Conservation (phyloP, 2,113 vertebrate genomes). For the Odontesthes bonariensis region DNA sequence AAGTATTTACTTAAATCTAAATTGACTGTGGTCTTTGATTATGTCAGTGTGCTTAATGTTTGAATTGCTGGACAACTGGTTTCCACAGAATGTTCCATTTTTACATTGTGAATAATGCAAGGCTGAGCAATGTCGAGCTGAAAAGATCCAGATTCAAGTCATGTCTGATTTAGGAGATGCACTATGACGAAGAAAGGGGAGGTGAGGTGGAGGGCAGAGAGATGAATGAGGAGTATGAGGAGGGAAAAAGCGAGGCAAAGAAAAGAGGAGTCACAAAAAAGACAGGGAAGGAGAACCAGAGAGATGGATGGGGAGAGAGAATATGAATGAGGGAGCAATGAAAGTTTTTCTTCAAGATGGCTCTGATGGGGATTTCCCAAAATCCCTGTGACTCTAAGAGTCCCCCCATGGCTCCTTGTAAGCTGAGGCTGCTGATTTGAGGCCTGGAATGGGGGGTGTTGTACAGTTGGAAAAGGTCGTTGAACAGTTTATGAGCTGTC, state of each 20-base stretch:
- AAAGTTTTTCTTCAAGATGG: slow-evolving; percentile 36
- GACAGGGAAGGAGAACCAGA: slow-evolving; percentile 11
- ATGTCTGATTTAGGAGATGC: slow-evolving; percentile 53
- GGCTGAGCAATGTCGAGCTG: slow-evolving; percentile 17
- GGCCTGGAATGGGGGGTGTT: slow-evolving; percentile 21
- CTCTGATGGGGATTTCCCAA: slow-evolving; percentile 47
- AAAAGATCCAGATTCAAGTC: slow-evolving; percentile 36
- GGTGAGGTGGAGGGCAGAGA: slow-evolving; percentile 55
- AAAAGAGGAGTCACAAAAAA: slow-evolving; percentile 29
- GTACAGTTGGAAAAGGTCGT: slow-evolving; percentile 35
- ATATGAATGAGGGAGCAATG: slow-evolving; percentile 39
- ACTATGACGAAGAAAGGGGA: slow-evolving; percentile 19
- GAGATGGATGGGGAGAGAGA: slow-evolving; percentile 58
- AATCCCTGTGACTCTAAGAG: slow-evolving; percentile 40
- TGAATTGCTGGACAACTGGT: neutral
- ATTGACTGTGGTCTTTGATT: slow-evolving; percentile 25
- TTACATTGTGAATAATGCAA: slow-evolving; percentile 27
- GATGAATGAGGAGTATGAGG: slow-evolving; percentile 15
- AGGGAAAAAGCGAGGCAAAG: neutral
- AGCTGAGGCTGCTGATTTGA: slow-evolving; percentile 35
- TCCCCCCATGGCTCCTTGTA: slow-evolving; percentile 47
- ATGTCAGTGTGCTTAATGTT: slow-evolving; percentile 14
- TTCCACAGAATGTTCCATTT: slow-evolving; percentile 16
- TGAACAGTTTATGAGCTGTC: slow-evolving; percentile 68
- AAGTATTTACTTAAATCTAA: slow-evolving; percentile 16